Evolutionary conservation across 2,113 vertebrate genomes (phyloP).

Genomic region (pig (Sus scrofa)): T2T-Sscrofa CM000812.6:65359001-65359500

Average conservation of each 20-base stretch:
- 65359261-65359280: neutral
- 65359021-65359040: too few species aligned
- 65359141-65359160: neutral
- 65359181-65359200: neutral
- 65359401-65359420: neutral
- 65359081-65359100: too few species aligned
- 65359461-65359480: neutral
- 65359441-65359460: slow-evolving; percentile 22
- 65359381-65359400: slow-evolving; percentile 4
- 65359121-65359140: neutral
- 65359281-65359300: slow-evolving; percentile 14
- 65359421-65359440: neutral
- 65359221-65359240: neutral
- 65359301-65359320: neutral
- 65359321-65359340: neutral
- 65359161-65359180: neutral
- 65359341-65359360: neutral
- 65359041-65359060: too few species aligned
- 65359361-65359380: neutral
- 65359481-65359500: slow-evolving; percentile 2
- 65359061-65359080: too few species aligned
- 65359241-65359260: neutral
- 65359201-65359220: neutral
- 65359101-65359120: neutral
- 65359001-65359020: neutral